Conservation (phyloP, 1,140 invertebrate genomes). For the Neoseiulus cucumeris region DNA sequence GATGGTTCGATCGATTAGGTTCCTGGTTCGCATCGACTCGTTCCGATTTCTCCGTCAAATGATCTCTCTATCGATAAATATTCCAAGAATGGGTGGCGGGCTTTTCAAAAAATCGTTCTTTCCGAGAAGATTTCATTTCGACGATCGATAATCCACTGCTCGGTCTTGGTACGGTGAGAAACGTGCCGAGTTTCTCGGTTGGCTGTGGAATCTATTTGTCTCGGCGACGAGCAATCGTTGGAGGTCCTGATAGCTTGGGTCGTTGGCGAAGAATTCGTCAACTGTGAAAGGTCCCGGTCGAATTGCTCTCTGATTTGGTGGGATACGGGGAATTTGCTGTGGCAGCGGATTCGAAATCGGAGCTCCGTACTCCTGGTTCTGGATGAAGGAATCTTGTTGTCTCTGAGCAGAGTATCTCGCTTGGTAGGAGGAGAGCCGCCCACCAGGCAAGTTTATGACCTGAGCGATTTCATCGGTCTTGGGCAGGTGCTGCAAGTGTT, state of each 20-base stretch:
- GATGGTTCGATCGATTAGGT: too few species aligned
- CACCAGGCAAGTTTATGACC: not conserved
- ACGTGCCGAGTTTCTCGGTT: not conserved
- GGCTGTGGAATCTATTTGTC: not conserved
- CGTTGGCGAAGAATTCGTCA: not conserved
- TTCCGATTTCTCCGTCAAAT: too few species aligned
- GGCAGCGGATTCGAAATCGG: not conserved
- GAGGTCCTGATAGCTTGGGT: not conserved
- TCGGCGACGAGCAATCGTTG: not conserved
- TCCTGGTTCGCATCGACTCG: too few species aligned
- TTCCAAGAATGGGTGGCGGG: too few species aligned
- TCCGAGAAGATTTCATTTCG: too few species aligned
- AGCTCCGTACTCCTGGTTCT: not conserved
- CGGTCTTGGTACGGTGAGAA: not conserved
- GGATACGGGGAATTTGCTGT: not conserved
- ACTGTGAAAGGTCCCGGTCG: not conserved
- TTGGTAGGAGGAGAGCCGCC: not conserved
- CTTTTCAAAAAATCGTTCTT: too few species aligned
- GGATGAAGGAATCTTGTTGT: not conserved
- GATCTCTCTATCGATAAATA: too few species aligned
- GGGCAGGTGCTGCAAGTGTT: not conserved
- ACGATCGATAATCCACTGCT: too few species aligned
- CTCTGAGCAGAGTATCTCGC: not conserved
- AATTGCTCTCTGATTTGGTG: not conserved
- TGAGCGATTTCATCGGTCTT: conserved; percentile 1